Base-by-base conservation (phyloP, 2,113 vertebrate genomes). In the Brachyistius frenatus region DNA sequence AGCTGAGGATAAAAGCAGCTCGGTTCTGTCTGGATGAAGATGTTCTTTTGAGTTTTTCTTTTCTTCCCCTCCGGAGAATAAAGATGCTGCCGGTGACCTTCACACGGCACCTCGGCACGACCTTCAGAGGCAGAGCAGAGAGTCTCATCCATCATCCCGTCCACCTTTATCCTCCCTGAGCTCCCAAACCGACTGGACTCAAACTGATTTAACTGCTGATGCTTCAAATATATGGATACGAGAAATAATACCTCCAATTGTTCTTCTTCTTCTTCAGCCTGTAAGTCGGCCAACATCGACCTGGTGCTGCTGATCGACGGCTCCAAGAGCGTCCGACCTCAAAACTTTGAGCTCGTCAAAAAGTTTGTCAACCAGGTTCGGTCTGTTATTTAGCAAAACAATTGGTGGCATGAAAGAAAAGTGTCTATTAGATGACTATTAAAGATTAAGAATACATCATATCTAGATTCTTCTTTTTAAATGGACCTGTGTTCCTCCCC, bases 291-390 rank as follows among this genome's bases (percentile, higher is more conserved):
- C 3, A 96, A 95, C 0, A 92, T 99, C 0, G 98, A 99, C 91
- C 93, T 99, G 41, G 97, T 99, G 73, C 93, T 99, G 63, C 88
- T 99, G 16, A 96, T 99, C 0, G 97, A 99, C 0, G 98, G 98
- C 41, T 99, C 98, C 84, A 99, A 99, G 89, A 99, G 98, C 0
- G 97, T 99, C 30, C 95, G 97, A 1, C 97, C 98, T 0, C 97
- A 99, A 36, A 99, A 99, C 88, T 99, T 99, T 1, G 96, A 99
- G 93, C 95, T 99, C 65, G 96, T 99, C 82, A 99, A 99, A 90
- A 95, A 97, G 94, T 99, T 99, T 84, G 98, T 99, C 52, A 99
- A 97, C 74, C 96, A 97, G 87, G 92, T 93, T 47, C 3, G 67
- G 1, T 46, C 0, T 31, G 4, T 56, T 52, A 72, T 49, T 23